Conservation (phyloP, 2,113 vertebrate species). For the Sinocyclocheilus anophthalmus region DNA sequence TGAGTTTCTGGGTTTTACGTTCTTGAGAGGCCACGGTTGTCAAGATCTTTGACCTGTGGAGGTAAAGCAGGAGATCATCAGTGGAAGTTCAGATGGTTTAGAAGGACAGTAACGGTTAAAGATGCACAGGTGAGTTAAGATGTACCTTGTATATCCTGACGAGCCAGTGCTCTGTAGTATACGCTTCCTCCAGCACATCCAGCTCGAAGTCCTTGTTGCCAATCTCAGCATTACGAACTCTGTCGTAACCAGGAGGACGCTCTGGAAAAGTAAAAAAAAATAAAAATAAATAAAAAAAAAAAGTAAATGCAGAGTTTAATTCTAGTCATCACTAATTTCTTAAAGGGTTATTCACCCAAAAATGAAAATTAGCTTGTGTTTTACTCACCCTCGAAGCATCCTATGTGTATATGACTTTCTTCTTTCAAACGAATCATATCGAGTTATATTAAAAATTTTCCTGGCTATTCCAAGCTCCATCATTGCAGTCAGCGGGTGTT, state of each 20-base stretch:
- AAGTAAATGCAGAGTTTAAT: background rate
- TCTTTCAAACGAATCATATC: too few relatives aligned
- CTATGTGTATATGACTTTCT: too few relatives aligned
- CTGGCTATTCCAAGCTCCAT: too few relatives aligned
- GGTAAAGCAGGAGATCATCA: conserved; percentile 13
- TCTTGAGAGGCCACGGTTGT: conserved; percentile 94
- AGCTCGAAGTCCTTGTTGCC: conserved; percentile 99
- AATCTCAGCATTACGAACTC: conserved; percentile 96
- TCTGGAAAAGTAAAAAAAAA: conserved; percentile 71
- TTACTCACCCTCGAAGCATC: too few relatives aligned
- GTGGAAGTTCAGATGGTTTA: background rate
- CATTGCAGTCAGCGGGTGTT: too few relatives aligned
- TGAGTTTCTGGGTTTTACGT: conserved; percentile 77
- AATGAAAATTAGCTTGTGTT: too few relatives aligned
- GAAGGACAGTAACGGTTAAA: background rate
- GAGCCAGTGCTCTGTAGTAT: conserved; percentile 98
- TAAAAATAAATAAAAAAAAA: background rate
- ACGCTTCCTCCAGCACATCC: conserved; percentile 96
- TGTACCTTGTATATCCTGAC: conserved; percentile 98
- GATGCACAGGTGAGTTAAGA: background rate
- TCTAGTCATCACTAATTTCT: background rate
- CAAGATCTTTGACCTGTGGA: conserved; percentile 94
- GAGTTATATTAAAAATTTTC: too few relatives aligned
- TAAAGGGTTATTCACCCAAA: too few relatives aligned
- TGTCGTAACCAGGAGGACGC: conserved; percentile 95